Evolutionary conservation across 2,888 invertebrate genomes (phyloP), one percentile per base, ranked within the genome.

Genomic region (Scaptomyza polygonia): DNA sequence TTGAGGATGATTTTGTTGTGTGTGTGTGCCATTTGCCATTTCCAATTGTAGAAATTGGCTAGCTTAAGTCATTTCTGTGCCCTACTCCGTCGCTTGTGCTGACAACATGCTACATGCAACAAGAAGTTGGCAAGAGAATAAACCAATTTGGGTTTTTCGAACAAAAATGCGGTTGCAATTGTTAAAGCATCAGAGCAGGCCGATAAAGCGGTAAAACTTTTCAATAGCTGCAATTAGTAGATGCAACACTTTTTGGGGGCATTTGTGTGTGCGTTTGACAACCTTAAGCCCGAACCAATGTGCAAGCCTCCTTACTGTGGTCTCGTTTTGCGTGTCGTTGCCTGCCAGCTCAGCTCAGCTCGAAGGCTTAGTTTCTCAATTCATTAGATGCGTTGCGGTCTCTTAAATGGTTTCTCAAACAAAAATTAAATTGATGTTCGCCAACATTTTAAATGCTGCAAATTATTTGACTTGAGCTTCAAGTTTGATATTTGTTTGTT

Each of bases 191-290:
- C n/a, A 29, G 30, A 36, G 42, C n/a, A 39, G 39, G 12, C 29
- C 44, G 39, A 49, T 45, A 34, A 51, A 45, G 48, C 21, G 44
- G 39, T 42, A 48, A 57, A 64, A 53, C 54, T 75, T 44, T 53
- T 39, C 53, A 67, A 85, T 70, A 64, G 66, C 66, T 67, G 79
- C 79, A 85, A 80, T 80, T 80, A 85, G 76, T 80, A 85, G 76
- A 85, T 70, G 86, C 72, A 70, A 79, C 72, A 80, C 70, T 85
- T 70, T 69, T n/a, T n/a, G n/a, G 49, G 52, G 69, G 69, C 49
- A 65, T 67, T n/a, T n/a, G n/a, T 81, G 66, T 59, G 74, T 67
- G 75, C 62, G 67, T 61, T 63, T 47, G 45, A 36, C 49, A 61
- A 57, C 53, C 45, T 49, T 34, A n/a, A 29, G 34, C 11, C 18